Evolutionary conservation across 2,888 invertebrate species (phyloP).

Genomic region (Exocentrus adspersus): DNA sequence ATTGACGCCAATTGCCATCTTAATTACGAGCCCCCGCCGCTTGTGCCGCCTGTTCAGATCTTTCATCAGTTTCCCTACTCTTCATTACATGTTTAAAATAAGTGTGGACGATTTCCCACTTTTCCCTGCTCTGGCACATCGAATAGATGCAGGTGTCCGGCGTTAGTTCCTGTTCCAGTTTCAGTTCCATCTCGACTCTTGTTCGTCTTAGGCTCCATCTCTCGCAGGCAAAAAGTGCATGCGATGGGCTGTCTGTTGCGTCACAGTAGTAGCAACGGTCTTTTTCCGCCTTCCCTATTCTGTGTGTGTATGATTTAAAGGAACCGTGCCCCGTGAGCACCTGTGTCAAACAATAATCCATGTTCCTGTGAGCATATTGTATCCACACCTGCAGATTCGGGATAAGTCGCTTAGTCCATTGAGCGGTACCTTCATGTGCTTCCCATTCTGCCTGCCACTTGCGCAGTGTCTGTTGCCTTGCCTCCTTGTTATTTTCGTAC

Average conservation of each 20-base stretch:
- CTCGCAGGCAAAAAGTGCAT: not conserved
- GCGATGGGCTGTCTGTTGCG: not conserved
- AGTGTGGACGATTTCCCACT: too few relatives aligned
- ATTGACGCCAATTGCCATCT: too few relatives aligned
- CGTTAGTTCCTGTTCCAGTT: too few relatives aligned
- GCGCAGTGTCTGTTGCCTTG: not conserved
- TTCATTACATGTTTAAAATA: too few relatives aligned
- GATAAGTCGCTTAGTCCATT: not conserved
- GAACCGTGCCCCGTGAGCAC: conserved; percentile 9
- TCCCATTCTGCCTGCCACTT: not conserved
- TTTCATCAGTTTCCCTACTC: too few relatives aligned
- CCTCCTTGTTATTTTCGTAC: not conserved
- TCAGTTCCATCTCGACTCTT: too few relatives aligned
- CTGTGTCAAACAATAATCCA: not conserved
- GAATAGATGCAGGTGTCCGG: too few relatives aligned
- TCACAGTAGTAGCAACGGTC: conserved; percentile 4
- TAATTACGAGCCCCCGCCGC: too few relatives aligned
- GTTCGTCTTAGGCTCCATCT: not conserved
- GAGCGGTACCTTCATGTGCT: not conserved
- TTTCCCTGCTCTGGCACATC: too few relatives aligned
- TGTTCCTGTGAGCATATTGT: not conserved
- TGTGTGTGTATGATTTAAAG: not conserved
- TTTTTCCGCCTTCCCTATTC: conserved; percentile 2
- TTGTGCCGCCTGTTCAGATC: too few relatives aligned
- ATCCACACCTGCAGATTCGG: not conserved